Base-by-base conservation (phyloP, 2,113 vertebrate genomes). In the Epinephelus cyanopodus region DNA sequence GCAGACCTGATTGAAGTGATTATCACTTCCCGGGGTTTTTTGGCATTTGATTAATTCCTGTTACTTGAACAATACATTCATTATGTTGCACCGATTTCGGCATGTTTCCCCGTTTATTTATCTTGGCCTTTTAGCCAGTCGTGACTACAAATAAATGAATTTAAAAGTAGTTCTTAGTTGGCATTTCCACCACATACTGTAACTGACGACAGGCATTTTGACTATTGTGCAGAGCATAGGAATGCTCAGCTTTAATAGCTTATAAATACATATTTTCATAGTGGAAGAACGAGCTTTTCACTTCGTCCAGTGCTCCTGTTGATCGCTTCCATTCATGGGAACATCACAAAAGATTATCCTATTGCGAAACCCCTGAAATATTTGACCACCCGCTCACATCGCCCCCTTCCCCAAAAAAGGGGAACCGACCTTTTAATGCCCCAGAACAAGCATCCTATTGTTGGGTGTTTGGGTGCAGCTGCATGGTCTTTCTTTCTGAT, bases 381-480 rank as follows among this genome's bases (percentile, higher is more conserved):
- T 89, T 90, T 82, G 75, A 84, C 65, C 84, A 80, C 87, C 90
- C 72, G 69, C 84, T 90, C 82, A 81, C 85, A 90, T 91, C 79
- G n/a, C 85, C 90, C 85, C 82, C 87, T 75, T 89, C 82, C 81
- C 79, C 60, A 86, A 86, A 91, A 45, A 84, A 57, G 86, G 84
- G 88, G 77, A 85, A 47, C 89, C 54, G 50, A 79, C 79, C 83
- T 83, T 84, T 89, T 87, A 45, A 82, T 91, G 77, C 73, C 52
- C 62, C 68, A 87, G 90, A 94, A 95, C 92, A 96, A 91, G 89
- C 85, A 73, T 81, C 81, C 90, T 89, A 94, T 95, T 95, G 94
- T 96, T 92, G 81, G 82, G 78, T 85, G 77, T 93, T 90, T 85
- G 90, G 90, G 90, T 91, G 89, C 95, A 95, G 94, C 95, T 95